Base-by-base conservation (phyloP, 1,140 invertebrate species). In the Ephestia elutella region DNA sequence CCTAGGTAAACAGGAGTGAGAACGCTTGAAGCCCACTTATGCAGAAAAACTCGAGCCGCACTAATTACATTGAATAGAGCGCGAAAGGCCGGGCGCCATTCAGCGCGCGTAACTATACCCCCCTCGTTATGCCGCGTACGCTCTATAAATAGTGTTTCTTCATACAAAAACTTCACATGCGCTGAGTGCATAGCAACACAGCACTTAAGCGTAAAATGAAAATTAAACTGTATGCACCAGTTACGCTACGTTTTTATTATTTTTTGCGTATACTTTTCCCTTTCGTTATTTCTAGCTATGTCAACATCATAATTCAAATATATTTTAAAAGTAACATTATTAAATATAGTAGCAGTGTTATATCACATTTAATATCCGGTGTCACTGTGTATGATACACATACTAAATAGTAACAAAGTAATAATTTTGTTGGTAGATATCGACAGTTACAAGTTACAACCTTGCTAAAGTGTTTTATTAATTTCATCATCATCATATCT, bases 31-130 rank as follows among this genome's bases (percentile, higher is more conserved):
- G 74, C 57, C 70, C 71, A 75, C 75, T 81, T 78, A 74, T 71
- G 70, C 68, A 73, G 72, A 78, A 78, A 78, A 74, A 80, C 70
- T 57, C 60, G 67, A 65, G 66, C 61, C 62, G 73, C 70, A 71
- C 77, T 84, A 84, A 84, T 82, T 84, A 82, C 73, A 84, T 79
- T 79, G 77, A 78, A 75, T 64, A 65, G 65, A 69, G 65, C 65
- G 65, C 74, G 70, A 84, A 81, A 79, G 71, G 64, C 71, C 55
- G 57, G 38, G 59, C 57, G 53, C 60, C 71, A 75, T 80, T 80
- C 77, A 81, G 73, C 59, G 65, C 68, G 55, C 44, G 38, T 62
- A 65, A 69, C 63, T 68, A 59, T 62, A 68, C 65, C 49, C 58
- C 51, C 60, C 64, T 64, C 62, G 59, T 62, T 65, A 58, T 60